A percentile compares a stretch with the other conserved stretches of the same genome.
These are phyloP conservation scores for Dromas ardeola DNA, from an alignment of 2,113 vertebrate species.

Conservation along the genomic window DNA sequence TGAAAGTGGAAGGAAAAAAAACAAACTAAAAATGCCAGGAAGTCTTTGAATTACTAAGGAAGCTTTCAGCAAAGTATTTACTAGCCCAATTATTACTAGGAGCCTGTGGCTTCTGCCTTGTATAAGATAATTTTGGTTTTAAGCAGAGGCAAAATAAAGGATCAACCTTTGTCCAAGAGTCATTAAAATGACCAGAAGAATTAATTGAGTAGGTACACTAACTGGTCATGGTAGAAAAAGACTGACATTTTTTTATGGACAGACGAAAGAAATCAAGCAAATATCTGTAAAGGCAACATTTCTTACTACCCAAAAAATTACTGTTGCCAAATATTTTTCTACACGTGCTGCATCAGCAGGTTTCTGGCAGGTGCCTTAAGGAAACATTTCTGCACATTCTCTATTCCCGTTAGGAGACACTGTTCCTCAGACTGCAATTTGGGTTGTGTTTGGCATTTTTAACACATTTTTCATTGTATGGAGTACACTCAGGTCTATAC, in stretches of 20 bases:
- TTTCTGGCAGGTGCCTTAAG: constrained; percentile 41
- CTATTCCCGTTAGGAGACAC: neutral
- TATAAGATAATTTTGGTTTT: neutral
- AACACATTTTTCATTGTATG: constrained; percentile 50
- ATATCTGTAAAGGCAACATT: neutral
- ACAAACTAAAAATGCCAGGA: neutral
- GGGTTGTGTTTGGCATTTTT: constrained; percentile 24
- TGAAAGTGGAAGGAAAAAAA: neutral
- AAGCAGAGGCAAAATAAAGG: neutral
- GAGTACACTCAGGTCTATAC: neutral
- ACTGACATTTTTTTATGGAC: neutral
- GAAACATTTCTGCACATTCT: constrained; percentile 1
- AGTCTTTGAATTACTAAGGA: neutral
- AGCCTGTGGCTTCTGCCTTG: neutral
- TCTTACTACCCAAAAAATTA: neutral
- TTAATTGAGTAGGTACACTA: neutral
- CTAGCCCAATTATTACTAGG: neutral
- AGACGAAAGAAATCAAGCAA: neutral
- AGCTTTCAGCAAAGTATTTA: neutral
- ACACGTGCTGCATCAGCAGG: neutral
- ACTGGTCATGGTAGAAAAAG: neutral
- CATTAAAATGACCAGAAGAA: neutral
- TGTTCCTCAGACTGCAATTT: neutral
- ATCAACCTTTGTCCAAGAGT: neutral
- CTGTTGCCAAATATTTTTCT: neutral